A percentile compares a stretch with the other conserved stretches of the same genome.
Evolutionary conservation across 2,888 invertebrate species (phyloP).

Genomic region (Trachelus troglodyta): DNA sequence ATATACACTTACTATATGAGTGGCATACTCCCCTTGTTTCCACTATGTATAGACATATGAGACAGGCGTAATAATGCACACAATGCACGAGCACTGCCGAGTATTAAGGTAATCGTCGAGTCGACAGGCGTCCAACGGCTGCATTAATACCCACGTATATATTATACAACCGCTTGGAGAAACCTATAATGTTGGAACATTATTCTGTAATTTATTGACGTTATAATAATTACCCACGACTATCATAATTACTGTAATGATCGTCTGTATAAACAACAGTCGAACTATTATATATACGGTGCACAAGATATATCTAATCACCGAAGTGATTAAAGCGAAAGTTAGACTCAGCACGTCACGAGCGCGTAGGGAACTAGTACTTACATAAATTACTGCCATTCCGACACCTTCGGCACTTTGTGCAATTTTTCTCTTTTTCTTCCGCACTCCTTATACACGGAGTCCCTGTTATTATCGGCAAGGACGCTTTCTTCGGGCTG

Average conservation of each 20-base stretch:
- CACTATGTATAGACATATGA: constrained; percentile 13
- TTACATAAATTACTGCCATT: constrained; percentile 32
- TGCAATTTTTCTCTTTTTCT: constrained; percentile 21
- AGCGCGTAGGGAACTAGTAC: constrained; percentile 20
- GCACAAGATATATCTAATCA: constrained; percentile 32
- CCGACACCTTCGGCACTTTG: constrained; percentile 31
- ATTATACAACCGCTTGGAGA: constrained; percentile 36
- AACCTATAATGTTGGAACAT: constrained; percentile 44
- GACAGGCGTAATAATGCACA: constrained; percentile 36
- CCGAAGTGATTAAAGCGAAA: constrained; percentile 36
- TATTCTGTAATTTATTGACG: constrained; percentile 45
- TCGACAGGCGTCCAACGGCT: constrained; percentile 34
- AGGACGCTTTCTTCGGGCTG: background rate
- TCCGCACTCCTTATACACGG: constrained; percentile 9
- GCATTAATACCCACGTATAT: constrained; percentile 40
- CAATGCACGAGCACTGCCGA: constrained; percentile 30
- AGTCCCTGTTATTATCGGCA: background rate
- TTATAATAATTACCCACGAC: constrained; percentile 43
- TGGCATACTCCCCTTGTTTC: constrained; percentile 1
- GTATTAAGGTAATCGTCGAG: constrained; percentile 38
- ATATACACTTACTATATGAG: background rate
- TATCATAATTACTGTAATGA: constrained; percentile 45
- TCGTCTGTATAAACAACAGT: constrained; percentile 43
- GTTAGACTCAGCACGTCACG: constrained; percentile 18
- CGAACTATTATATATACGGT: constrained; percentile 14